Conservation (phyloP, 2,113 vertebrate genomes). For the Alouatta palliata region DNA sequence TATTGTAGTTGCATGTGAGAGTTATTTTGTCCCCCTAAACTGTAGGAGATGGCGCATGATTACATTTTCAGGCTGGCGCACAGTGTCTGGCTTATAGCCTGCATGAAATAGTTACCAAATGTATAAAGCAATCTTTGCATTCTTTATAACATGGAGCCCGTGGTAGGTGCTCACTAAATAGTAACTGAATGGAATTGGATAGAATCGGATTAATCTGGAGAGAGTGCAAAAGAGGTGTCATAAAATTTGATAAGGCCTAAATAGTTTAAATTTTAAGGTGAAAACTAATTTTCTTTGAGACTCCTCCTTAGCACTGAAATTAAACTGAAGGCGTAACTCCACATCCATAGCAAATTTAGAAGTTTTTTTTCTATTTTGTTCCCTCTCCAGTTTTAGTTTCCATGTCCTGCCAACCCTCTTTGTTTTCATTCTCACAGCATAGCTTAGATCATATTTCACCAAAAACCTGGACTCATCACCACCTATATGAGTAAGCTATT, state of each 20-base stretch:
- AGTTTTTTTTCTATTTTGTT: neutral
- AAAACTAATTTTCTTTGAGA: conserved; percentile 17
- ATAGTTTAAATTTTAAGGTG: conserved; percentile 19
- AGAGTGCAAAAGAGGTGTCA: neutral
- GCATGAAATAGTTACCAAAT: neutral
- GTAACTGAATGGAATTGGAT: neutral
- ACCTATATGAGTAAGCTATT: neutral
- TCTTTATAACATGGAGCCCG: neutral
- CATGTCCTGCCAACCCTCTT: neutral
- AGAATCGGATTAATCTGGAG: neutral
- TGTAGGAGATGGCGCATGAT: neutral
- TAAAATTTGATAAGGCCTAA: neutral
- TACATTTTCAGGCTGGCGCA: neutral
- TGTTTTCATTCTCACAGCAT: neutral
- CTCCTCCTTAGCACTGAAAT: neutral
- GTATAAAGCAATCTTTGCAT: neutral
- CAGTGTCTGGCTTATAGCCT: neutral
- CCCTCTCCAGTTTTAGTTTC: neutral
- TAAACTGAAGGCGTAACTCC: neutral
- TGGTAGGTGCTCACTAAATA: conserved; percentile 9
- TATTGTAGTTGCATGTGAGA: neutral
- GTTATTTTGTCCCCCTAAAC: neutral
- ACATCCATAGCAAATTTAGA: neutral
- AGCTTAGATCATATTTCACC: neutral
- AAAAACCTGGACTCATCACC: neutral